Conservation (phyloP, 2,113 vertebrate genomes). For the Pangasianodon gigas region DNA sequence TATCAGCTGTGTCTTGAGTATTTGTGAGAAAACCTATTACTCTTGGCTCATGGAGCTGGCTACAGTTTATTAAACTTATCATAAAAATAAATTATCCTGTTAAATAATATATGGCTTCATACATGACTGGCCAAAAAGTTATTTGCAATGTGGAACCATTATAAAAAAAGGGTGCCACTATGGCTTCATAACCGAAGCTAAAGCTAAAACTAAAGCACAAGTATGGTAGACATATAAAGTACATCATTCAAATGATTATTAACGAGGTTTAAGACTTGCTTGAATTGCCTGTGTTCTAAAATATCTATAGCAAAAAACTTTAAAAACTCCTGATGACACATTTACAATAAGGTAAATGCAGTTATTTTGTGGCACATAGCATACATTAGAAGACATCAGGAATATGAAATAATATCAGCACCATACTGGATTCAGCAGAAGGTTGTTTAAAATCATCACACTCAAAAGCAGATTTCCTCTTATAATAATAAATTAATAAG, state of each 20-base stretch:
- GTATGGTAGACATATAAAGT: background rate
- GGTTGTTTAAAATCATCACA: background rate
- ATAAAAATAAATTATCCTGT: background rate
- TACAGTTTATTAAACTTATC: slow-evolving; percentile 65
- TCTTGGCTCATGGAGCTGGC: slow-evolving; percentile 45
- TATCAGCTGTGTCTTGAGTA: background rate
- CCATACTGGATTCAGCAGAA: background rate
- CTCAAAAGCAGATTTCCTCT: background rate
- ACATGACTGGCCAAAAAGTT: background rate
- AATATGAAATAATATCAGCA: background rate
- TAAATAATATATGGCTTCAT: background rate
- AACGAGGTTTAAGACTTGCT: background rate
- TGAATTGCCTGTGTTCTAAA: background rate
- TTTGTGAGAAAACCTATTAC: background rate
- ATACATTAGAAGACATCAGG: background rate
- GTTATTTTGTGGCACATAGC: background rate
- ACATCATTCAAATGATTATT: background rate
- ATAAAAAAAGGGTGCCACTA: background rate
- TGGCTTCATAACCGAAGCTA: background rate
- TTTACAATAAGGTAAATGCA: background rate
- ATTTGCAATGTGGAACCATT: background rate
- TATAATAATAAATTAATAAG: background rate
- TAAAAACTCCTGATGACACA: background rate
- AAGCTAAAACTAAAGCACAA: background rate
- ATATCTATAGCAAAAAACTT: background rate